A percentile compares a stretch with the other conserved stretches of the same genome.
Evolutionary conservation across 2,888 invertebrate species (phyloP).

Genomic region (Linnaemya tessellans): DNA sequence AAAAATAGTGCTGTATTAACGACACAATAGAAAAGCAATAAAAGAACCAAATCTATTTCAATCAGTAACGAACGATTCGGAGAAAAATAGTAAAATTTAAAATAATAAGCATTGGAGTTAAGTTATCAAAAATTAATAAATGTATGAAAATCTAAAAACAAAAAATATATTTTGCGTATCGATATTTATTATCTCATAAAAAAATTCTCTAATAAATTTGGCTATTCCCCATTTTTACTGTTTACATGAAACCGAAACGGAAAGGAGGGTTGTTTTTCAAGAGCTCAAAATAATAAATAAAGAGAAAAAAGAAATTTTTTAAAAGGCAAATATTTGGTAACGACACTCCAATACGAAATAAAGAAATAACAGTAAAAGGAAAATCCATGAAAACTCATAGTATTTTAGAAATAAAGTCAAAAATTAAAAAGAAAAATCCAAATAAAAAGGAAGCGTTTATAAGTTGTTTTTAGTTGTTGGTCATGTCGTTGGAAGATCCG

Average conservation of each 20-base stretch:
- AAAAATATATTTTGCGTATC: conserved; percentile 33
- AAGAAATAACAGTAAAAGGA: conserved; percentile 64
- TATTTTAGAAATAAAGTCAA: conserved; percentile 49
- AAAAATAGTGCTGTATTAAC: conserved; percentile 46
- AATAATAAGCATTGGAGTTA: background rate
- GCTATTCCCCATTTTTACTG: conserved; percentile 36
- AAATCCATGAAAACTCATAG: conserved; percentile 62
- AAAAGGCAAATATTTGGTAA: conserved; percentile 64
- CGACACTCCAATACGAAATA: conserved; percentile 55
- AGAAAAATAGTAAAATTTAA: background rate
- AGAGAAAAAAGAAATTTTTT: conserved; percentile 39
- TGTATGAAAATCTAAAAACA: background rate
- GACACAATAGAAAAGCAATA: conserved; percentile 2
- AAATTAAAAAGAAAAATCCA: conserved; percentile 29
- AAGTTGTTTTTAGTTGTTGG: conserved; percentile 82
- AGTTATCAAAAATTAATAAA: background rate
- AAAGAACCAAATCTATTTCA: background rate
- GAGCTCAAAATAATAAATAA: conserved; percentile 27
- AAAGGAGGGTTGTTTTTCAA: conserved; percentile 62
- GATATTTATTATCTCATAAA: conserved; percentile 30
- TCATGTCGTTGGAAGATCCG: conserved; percentile 99
- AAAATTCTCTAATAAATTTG: background rate
- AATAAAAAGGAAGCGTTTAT: conserved; percentile 52
- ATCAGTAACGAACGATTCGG: background rate
- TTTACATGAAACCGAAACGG: conserved; percentile 34